Base-by-base conservation (phyloP, 2,797 vertebrate species). In the Neoniphon sammara region DNA sequence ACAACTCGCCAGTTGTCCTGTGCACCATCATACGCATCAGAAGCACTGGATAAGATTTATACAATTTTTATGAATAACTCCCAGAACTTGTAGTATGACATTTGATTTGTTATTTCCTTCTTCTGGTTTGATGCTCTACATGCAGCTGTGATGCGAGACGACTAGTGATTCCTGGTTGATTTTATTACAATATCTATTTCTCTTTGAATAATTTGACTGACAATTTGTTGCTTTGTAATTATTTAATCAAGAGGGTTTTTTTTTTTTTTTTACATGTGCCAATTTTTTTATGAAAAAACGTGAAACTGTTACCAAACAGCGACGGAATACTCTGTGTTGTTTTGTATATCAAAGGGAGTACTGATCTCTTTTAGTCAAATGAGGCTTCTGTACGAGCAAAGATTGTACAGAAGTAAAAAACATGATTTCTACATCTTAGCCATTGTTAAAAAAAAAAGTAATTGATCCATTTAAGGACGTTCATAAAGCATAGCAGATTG, bases 191-290 rank as follows among this genome's bases (percentile, higher is more conserved):
- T 50, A 30, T 71, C 2, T 46, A 2, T 73, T 50, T 78, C 14
- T 63, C 59, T 58, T 60, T 12, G 14, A 7, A 66, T 66, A 50
- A 68, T 49, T 70, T 52, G 49, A 73, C 47, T 63, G 44, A 70
- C 66, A 69, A 52, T 0, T 8, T 64, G 44, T 49, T 47, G 4
- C 66, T 70, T 39, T 4, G 66, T 81, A 5, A 49, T 73, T 36
- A 54, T 73, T 75, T 64, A 78, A 73, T 70, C 54, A 47, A 42
- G 30, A 4, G 20, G 20, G 55, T 36, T n/a, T n/a, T n/a, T n/a
- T n/a, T 47, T 21, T 6, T 71, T 23, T 56, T 42, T 47, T 14
- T 59, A 34, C 44, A 66, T 65, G 88, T 91, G 91, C 88, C 91
- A 92, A 86, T n/a, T n/a, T 60, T 67, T 81, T 75, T 46, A 20